phyloP scores from a whole-genome alignment of 2,888 invertebrate genomes.

The Macrosiphum euphorbiae region DNA sequence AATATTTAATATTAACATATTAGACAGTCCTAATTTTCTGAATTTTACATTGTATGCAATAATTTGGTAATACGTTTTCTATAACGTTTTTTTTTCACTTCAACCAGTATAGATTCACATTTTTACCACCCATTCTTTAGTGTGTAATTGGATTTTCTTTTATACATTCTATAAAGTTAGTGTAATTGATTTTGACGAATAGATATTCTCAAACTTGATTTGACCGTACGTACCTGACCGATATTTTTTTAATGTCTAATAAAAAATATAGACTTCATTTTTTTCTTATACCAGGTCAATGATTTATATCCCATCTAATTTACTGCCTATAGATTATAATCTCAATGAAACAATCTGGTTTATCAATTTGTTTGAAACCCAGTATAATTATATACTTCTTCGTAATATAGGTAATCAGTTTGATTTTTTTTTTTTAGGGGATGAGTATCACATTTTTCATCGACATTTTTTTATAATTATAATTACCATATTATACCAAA shows the following conservation, averaged over 20 bases:
- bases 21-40: background rate
- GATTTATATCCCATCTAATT: background rate
- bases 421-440: background rate
- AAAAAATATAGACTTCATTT: background rate
- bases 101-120: background rate
- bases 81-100: background rate
- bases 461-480: background rate
- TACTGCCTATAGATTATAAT: background rate
- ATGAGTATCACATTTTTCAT: background rate
- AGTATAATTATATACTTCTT: background rate
- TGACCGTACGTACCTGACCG: background rate
- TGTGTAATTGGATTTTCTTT: background rate
- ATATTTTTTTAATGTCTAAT: background rate
- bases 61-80: background rate
- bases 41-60: background rate
- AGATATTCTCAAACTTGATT: background rate
- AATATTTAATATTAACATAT: background rate
- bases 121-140: background rate
- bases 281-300: background rate
- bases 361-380: conserved; percentile 7
- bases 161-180: background rate
- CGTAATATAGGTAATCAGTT: background rate
- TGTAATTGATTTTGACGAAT: conserved; percentile 16
- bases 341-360: background rate
- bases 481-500: background rate